phyloP scores from a whole-genome alignment of 2,113 vertebrate species.

The Carlito syrichta region DNA sequence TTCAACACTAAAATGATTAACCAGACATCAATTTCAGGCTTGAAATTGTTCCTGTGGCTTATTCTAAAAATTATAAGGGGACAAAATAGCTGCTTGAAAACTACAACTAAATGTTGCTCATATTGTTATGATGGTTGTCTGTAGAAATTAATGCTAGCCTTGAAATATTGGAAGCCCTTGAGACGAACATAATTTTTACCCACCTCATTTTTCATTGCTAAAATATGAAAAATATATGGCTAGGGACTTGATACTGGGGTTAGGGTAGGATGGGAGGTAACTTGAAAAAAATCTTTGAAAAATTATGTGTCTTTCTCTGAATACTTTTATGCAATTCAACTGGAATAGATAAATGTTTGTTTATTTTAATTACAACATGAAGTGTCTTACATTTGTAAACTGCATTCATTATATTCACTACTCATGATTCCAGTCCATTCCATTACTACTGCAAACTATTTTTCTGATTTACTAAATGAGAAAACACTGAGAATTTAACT shows the following conservation, averaged over 20 bases:
- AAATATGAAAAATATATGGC: not conserved
- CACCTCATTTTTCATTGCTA: not conserved
- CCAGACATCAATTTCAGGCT: not conserved
- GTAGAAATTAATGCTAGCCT: not conserved
- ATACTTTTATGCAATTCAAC: not conserved
- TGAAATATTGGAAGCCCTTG: not conserved
- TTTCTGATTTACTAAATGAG: not conserved
- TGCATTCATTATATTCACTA: constrained; percentile 29
- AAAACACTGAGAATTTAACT: not conserved
- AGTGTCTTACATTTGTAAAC: not conserved
- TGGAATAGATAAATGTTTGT: not conserved
- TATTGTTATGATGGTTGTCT: not conserved
- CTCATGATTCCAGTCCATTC: not conserved
- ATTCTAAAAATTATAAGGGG: not conserved
- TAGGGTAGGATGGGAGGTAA: not conserved
- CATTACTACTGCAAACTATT: not conserved
- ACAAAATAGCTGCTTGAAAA: not conserved
- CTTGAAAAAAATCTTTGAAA: not conserved
- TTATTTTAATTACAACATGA: constrained; percentile 32
- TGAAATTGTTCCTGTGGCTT: constrained; percentile 20
- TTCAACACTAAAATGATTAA: not conserved
- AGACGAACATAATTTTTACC: not conserved
- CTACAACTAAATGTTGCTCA: not conserved
- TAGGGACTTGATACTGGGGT: not conserved
- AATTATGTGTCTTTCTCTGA: not conserved